phyloP scores from a whole-genome alignment of 2,797 vertebrate genomes.

The Pangasius macronema region DNA sequence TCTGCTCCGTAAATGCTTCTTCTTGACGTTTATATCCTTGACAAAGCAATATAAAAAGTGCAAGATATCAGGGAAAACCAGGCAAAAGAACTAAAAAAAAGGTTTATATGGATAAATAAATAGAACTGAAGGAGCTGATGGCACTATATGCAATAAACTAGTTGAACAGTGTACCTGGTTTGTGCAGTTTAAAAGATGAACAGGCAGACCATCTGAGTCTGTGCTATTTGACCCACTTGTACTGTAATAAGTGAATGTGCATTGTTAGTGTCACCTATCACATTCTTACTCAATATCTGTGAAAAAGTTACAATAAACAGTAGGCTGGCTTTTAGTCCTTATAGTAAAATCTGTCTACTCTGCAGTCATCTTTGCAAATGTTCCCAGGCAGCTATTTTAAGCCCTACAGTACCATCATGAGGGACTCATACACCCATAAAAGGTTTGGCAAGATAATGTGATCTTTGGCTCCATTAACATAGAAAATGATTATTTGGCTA shows the following conservation, averaged over 20 bases:
- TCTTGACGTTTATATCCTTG: conserved; percentile 66
- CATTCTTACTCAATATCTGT: background rate
- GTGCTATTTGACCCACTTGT: conserved; percentile 92
- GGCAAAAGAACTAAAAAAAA: background rate
- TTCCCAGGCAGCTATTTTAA: background rate
- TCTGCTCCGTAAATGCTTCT: conserved; percentile 72
- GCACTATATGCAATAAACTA: background rate
- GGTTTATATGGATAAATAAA: background rate
- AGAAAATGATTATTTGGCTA: no score
- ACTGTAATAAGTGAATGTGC: conserved; percentile 67
- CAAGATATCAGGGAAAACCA: background rate
- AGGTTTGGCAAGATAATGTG: background rate
- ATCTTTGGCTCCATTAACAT: background rate
- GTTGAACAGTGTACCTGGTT: conserved; percentile 57
- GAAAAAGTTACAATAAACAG: conserved; percentile 8
- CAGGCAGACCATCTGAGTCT: conserved; percentile 79
- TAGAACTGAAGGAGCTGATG: background rate
- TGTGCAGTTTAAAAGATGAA: conserved; percentile 67
- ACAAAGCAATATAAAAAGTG: conserved; percentile 12
- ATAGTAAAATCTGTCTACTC: background rate
- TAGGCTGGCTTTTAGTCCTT: background rate
- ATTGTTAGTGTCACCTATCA: background rate
- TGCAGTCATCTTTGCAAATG: background rate
- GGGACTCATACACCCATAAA: background rate
- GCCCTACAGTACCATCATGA: background rate